Evolutionary conservation across 2,113 vertebrate genomes (phyloP).

Genomic region (Shinisaurus crocodilurus): DNA sequence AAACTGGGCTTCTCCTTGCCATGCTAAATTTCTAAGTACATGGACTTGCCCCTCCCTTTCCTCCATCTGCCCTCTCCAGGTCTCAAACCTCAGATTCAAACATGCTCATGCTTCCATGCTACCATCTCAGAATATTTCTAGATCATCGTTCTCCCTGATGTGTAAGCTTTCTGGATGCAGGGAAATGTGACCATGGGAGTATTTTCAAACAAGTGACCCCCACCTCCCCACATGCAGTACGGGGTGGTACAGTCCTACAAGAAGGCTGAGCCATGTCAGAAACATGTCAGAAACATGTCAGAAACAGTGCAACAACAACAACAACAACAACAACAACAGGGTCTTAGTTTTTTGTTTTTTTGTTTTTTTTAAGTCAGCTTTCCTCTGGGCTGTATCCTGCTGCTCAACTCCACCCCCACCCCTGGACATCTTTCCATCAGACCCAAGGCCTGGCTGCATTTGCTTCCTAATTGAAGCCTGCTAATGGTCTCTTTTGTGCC

Average conservation of each 20-base stretch:
- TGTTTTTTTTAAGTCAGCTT: neutral
- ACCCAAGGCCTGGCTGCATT: neutral
- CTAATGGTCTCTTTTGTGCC: neutral
- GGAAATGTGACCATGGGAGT: neutral
- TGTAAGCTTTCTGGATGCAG: neutral
- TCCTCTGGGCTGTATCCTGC: accelerated
- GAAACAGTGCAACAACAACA: too few species aligned
- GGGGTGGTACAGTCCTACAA: neutral
- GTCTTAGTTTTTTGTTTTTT: neutral
- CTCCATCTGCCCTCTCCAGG: neutral
- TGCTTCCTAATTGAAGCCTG: neutral
- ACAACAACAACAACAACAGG: neutral
- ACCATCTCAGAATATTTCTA: neutral
- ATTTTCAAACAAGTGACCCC: neutral
- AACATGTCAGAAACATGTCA: neutral
- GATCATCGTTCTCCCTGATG: neutral
- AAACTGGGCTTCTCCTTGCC: neutral
- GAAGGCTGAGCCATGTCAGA: neutral
- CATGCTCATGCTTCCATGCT: neutral
- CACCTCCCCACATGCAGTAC: neutral
- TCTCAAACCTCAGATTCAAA: neutral
- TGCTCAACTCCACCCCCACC: neutral
- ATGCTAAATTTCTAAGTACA: neutral
- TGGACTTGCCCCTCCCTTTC: neutral
- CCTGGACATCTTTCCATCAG: neutral